Base-by-base conservation (phyloP, 2,113 vertebrate genomes). In the Seriola rivoliana region DNA sequence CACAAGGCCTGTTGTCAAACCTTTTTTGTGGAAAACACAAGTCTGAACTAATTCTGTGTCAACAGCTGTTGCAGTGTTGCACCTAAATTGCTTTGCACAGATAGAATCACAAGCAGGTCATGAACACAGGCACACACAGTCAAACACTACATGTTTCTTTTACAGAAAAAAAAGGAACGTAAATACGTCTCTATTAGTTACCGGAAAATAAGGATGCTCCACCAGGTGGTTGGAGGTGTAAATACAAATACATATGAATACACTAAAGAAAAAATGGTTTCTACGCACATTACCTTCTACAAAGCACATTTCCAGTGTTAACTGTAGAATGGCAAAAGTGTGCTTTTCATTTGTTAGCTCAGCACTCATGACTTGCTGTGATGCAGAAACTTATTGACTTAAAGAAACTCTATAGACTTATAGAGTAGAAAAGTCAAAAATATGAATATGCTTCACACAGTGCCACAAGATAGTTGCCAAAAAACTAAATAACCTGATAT, bases 381-480 rank as follows among this genome's bases (percentile, higher is more conserved):
- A 0, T 77, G 42, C 17, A 1, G 5, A 34, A 32, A 57, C 32
- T 11, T 57, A 62, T 25, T 13, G 52, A 74, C 21, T 38, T 38
- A 38, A 6, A 38, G 5, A 38, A 38, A 38, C 38, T 38, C 5
- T 38, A 38, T 8, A 38, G 38, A 38, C 8, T 6, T 6, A 38
- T 38, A 36, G 40, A 68, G 54, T 4, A 54, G 32, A 42, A 57
- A 62, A 52, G 21, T 64, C n/a, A 38, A 42, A 69, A 69, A 69
- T 52, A 25, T 65, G 29, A 57, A 80, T 72, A 46, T 29, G 9
- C 23, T 52, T 14, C 38, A 64, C 36, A 67, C 4, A 23, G 17
- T 55, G 46, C 59, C 48, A 71, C 54, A 71, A 71, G 4, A 12
- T n/a, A 14, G 36, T 12, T 55, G 40, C 21, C n/a, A 74, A 67